phyloP scores from a whole-genome alignment of 2,888 invertebrate genomes.

The Mesorhabditis spiculigera region DNA sequence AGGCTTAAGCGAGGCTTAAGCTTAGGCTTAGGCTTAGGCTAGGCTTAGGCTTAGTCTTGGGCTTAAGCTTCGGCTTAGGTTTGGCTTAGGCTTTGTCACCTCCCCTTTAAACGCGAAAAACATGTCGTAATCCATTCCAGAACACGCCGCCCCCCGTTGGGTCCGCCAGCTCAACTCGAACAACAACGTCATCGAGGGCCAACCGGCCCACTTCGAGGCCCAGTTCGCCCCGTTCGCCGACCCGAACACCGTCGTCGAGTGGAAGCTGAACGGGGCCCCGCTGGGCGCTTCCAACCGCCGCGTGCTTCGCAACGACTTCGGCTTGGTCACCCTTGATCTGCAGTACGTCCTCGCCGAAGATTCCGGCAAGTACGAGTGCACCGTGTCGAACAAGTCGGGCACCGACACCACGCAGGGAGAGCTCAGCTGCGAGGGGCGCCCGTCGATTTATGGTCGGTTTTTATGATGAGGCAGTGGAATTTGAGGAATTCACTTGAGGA shows the following conservation, averaged over 20 bases:
- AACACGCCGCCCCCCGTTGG: slow-evolving; percentile 74
- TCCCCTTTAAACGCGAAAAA: slow-evolving; percentile 34
- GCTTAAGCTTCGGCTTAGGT: too few relatives aligned
- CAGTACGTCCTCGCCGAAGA: slow-evolving; percentile 82
- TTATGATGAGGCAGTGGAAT: too few relatives aligned
- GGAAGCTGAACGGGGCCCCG: slow-evolving; percentile 77
- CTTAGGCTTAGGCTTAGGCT: too few relatives aligned
- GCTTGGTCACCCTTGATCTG: slow-evolving; percentile 85
- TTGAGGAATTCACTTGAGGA: too few relatives aligned
- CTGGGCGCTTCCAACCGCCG: slow-evolving; percentile 66
- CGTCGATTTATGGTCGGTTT: slow-evolving; percentile 26
- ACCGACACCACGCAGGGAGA: slow-evolving; percentile 31
- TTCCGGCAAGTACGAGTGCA: neutral
- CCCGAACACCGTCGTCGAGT: slow-evolving; percentile 45
- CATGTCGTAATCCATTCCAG: neutral
- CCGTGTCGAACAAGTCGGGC: neutral
- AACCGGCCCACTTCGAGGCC: slow-evolving; percentile 88
- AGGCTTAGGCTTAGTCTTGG: too few relatives aligned
- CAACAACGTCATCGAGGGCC: slow-evolving; percentile 69
- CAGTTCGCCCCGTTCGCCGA: slow-evolving; percentile 66
- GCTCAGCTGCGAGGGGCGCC: slow-evolving; percentile 46
- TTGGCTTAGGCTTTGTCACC: too few relatives aligned
- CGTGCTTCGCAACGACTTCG: slow-evolving; percentile 77
- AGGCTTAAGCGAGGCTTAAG: too few relatives aligned
- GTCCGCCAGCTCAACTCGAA: slow-evolving; percentile 53